Evolutionary conservation across 2,888 invertebrate genomes (phyloP), one percentile per base, ranked within the genome.

Genomic region (Noctua pronuba): DNA sequence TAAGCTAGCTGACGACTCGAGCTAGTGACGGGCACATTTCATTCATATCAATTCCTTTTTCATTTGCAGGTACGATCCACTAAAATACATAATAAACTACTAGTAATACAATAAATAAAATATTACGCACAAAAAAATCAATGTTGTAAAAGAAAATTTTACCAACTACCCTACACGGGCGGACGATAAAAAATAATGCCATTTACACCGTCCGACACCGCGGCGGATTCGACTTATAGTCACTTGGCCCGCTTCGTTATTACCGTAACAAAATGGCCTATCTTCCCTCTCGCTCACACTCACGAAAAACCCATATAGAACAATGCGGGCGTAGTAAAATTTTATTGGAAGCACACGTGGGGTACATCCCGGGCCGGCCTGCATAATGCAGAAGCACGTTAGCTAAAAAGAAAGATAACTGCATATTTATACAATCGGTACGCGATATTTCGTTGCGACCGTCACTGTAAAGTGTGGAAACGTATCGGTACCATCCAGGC

Each of bases 331-430:
- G 93, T 92, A 94, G 94, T 96, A 96, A 96, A 96, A 96, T 96
- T 96, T 96, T 96, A 96, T 96, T 95, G 95, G 93, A 90, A 91
- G 92, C 94, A 94, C 96, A 96, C 96, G 96, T 96, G 96, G 94
- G 90, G 91, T 91, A 90, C 92, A 91, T 90, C 86, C 84, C 83
- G 78, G 70, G 78, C 80, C 88, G 90, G 92, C 93, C 94, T 95
- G 96, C 95, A 96, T 96, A 95, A 96, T 96, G 95, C 95, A 95
- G 93, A 92, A 93, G 94, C 94, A 95, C 94, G 95, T 95, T 94
- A 95, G 94, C 95, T 95, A 96, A 96, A 96, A 96, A 96, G 95
- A 96, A 95, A 95, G 96, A 96, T 96, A 96, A 96, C 94, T 94
- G 94, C 95, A 96, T 96, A 96, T 96, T 96, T 96, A 96, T 96